Percentiles rank a stretch among this genome's conserved stretches.
These are phyloP conservation scores for Uromys caudimaculatus DNA, from an alignment of 2,797 vertebrate genomes.

Conservation along the genomic window DNA sequence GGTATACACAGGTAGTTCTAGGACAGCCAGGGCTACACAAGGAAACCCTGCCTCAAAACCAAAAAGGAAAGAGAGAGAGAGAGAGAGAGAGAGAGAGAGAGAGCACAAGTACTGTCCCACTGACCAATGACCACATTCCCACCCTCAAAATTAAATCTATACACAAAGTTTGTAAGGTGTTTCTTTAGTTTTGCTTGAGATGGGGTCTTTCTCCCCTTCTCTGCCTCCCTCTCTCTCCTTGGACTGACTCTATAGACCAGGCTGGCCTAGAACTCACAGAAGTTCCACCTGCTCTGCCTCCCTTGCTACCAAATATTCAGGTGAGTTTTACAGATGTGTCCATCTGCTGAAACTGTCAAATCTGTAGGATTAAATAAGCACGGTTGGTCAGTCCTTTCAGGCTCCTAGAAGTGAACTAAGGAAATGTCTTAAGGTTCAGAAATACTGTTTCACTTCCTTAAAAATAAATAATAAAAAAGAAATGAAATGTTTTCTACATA, in stretches of 20 bases:
- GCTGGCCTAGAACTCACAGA: background rate
- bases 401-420: background rate
- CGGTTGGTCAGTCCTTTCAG: background rate
- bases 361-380: background rate
- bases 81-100: no score
- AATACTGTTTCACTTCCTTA: conserved; percentile 31
- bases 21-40: background rate
- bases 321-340: background rate
- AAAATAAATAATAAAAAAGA: background rate
- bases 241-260: background rate
- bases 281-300: background rate
- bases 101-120: background rate
- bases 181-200: background rate
- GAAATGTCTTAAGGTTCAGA: background rate
- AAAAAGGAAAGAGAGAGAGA: background rate
- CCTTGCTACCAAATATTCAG: no score
- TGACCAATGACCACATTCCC: background rate
- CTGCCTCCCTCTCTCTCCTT: background rate
- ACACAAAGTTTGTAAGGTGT: background rate
- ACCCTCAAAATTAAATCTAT: background rate
- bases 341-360: background rate
- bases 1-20: background rate
- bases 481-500: conserved; percentile 15
- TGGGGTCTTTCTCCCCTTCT: no score
- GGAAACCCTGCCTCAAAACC: background rate